phyloP scores from a whole-genome alignment of 37 sponge, comb jelly and placozoan species.

The Crambe crambe region DNA sequence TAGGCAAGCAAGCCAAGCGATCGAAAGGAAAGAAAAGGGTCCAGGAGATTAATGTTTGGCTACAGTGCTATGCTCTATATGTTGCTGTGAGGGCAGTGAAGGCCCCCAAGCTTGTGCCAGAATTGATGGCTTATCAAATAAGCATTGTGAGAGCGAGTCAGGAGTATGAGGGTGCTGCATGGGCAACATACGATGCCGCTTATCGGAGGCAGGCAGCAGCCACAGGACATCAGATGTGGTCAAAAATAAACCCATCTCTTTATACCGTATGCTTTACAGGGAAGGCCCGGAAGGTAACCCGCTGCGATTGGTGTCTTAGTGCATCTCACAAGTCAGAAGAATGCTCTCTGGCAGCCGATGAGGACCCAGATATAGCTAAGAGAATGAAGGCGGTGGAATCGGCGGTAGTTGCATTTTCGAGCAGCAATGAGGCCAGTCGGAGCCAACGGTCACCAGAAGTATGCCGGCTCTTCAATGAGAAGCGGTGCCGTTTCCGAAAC shows the following conservation, averaged over 20 bases:
- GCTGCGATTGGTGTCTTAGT: background rate
- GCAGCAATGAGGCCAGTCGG: background rate
- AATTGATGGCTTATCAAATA: background rate
- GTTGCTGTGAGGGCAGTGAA: background rate
- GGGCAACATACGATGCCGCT: background rate
- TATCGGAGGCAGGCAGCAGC: background rate
- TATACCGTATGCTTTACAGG: background rate
- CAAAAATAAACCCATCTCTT: background rate
- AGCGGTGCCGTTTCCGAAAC: background rate
- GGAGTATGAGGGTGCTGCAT: background rate
- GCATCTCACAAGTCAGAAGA: background rate
- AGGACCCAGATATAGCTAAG: background rate
- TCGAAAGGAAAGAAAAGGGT: no score
- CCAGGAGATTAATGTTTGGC: no score
- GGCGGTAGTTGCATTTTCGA: conserved; percentile 10
- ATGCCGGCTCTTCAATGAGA: conserved; percentile 4
- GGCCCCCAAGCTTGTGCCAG: background rate
- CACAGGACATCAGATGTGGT: background rate
- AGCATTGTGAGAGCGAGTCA: background rate
- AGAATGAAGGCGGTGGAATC: conserved; percentile 10
- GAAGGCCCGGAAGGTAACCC: no score
- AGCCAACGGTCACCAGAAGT: background rate
- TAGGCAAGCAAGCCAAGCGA: no score
- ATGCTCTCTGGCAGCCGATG: background rate
- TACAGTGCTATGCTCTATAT: no score